Conservation (phyloP, 2,888 invertebrate species). For the Euzophera pinguis region DNA sequence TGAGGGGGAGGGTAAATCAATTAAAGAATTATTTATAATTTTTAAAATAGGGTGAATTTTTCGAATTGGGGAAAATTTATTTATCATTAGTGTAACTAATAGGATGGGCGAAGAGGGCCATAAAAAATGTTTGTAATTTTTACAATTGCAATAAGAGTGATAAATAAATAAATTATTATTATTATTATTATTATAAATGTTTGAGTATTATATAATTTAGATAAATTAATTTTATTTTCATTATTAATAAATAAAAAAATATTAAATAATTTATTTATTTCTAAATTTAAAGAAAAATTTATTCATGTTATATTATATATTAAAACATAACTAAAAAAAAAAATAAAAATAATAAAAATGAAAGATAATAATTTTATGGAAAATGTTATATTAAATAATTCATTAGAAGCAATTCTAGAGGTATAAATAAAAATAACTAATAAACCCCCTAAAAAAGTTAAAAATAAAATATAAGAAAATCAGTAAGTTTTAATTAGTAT, state of each 20-base stretch:
- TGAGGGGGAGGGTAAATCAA: constrained; percentile 80
- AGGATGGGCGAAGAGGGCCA: too few relatives aligned
- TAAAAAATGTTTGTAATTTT: constrained; percentile 80
- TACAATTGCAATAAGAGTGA: constrained; percentile 78
- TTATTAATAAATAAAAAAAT: constrained; percentile 37
- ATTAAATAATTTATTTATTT: constrained; percentile 35
- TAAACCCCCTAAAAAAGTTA: constrained; percentile 82
- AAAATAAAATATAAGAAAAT: constrained; percentile 81
- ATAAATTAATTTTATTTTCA: constrained; percentile 49
- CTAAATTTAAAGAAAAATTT: constrained; percentile 53
- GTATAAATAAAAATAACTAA: constrained; percentile 83
- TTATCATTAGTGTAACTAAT: too few relatives aligned
- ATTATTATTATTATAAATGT: constrained; percentile 70
- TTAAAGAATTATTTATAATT: constrained; percentile 80
- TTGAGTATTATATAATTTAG: constrained; percentile 76
- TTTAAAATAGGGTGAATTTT: constrained; percentile 70
- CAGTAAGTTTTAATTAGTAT: constrained; percentile 74
- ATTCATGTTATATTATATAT: constrained; percentile 48
- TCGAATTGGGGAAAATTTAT: constrained; percentile 51
- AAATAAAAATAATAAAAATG: constrained; percentile 31
- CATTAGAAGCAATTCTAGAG: constrained; percentile 81
- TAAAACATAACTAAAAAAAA: constrained; percentile 30
- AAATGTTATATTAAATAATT: constrained; percentile 64
- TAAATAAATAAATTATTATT: constrained; percentile 80
- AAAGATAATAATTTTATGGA: too few relatives aligned